Percentiles rank a stretch among this genome's conserved stretches.
Conservation (phyloP, 2,797 vertebrate species). For the Malurus leucopterus region DNA sequence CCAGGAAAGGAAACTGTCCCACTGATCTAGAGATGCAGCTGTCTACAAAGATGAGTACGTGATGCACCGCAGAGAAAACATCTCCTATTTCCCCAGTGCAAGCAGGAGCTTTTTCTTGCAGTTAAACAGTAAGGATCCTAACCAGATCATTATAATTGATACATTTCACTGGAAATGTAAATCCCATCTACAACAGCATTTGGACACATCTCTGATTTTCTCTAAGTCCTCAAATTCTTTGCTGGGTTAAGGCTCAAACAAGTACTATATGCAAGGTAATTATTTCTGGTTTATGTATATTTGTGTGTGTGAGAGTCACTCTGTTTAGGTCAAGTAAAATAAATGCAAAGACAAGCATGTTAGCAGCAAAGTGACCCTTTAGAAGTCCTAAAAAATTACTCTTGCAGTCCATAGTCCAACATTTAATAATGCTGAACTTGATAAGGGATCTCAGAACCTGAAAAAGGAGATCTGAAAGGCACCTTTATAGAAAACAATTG, state of each 20-base stretch:
- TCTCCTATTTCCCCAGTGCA: not conserved
- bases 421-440: conserved; percentile 63
- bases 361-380: conserved; percentile 51
- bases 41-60: not conserved
- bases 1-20: not conserved
- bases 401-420: conserved; percentile 46
- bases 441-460: conserved; percentile 54
- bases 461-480: conserved; percentile 78
- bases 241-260: not conserved
- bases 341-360: conserved; percentile 43
- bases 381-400: conserved; percentile 57
- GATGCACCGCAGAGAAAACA: not conserved
- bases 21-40: not conserved
- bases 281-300: conserved; percentile 1
- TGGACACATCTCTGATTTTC: not conserved
- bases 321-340: conserved; percentile 43
- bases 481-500: conserved; percentile 77
- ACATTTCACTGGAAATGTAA: not conserved
- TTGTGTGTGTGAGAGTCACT: not conserved
- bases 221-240: not conserved
- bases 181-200: not conserved
- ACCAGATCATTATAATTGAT: not conserved
- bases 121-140: not conserved
- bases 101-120: not conserved
- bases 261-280: not conserved